A percentile compares a stretch with the other conserved stretches of the same genome.
These are phyloP conservation scores for Oxyteleia sp. DNA, from an alignment of 2,888 invertebrate genomes.

Conservation along the genomic window DNA sequence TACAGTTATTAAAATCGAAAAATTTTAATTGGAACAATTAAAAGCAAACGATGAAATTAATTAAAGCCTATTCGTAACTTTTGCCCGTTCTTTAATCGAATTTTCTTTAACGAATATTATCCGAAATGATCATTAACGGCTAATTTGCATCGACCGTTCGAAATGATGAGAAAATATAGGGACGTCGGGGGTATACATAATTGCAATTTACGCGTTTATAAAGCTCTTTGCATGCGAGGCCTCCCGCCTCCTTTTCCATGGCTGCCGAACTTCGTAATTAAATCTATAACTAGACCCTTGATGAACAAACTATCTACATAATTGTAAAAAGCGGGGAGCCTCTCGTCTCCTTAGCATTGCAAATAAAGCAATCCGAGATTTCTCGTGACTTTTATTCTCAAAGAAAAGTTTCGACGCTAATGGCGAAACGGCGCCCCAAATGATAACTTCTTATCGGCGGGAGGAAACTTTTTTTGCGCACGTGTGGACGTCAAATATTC, in stretches of 20 bases:
- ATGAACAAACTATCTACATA: slow-evolving; percentile 53
- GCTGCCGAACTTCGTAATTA: slow-evolving; percentile 48
- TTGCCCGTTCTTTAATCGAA: not conserved
- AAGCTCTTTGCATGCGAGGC: slow-evolving; percentile 57
- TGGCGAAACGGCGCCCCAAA: slow-evolving; percentile 22
- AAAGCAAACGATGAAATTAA: no score
- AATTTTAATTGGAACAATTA: no score
- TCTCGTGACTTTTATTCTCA: slow-evolving; percentile 17
- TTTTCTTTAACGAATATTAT: slow-evolving; percentile 8
- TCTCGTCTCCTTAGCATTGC: slow-evolving; percentile 32
- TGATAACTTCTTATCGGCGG: slow-evolving; percentile 28
- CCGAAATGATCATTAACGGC: slow-evolving; percentile 20
- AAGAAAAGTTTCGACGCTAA: slow-evolving; percentile 28
- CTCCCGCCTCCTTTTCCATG: slow-evolving; percentile 8
- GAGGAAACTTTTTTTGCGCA: slow-evolving; percentile 1
- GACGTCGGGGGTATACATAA: slow-evolving; percentile 16
- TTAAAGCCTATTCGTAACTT: no score
- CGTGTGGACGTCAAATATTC: not conserved
- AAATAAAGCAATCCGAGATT: slow-evolving; percentile 40
- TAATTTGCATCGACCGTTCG: slow-evolving; percentile 32
- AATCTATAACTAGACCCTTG: slow-evolving; percentile 57
- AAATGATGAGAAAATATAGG: slow-evolving; percentile 17
- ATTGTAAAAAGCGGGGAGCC: slow-evolving; percentile 37
- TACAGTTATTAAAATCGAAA: no score
- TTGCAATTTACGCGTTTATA: slow-evolving; percentile 63